Evolutionary conservation across 2,797 vertebrate genomes (phyloP).

Genomic region (Acanthurus lineatus): DNA sequence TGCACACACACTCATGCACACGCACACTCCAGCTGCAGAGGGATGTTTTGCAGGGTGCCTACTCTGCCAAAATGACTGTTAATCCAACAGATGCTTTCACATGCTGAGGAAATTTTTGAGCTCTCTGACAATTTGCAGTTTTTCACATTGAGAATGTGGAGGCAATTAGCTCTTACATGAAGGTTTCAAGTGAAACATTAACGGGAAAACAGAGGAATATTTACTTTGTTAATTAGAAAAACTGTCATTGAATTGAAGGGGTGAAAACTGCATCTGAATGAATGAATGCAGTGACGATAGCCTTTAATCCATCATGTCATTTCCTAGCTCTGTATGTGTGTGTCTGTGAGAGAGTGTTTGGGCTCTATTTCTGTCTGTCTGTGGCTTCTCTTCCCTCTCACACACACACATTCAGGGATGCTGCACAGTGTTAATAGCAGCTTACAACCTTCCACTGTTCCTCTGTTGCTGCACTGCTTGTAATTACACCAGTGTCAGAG

Average conservation of each 20-base stretch:
- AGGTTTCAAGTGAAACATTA: neutral
- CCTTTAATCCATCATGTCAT: constrained; percentile 18
- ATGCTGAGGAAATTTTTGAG: constrained; percentile 36
- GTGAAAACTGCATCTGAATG: constrained; percentile 24
- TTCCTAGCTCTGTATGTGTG: constrained; percentile 2
- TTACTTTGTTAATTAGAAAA: constrained; percentile 24
- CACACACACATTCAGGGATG: constrained; percentile 32
- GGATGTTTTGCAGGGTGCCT: constrained; percentile 31
- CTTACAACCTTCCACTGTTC: constrained; percentile 46
- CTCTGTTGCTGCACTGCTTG: constrained; percentile 33
- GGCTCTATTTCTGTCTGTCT: constrained; percentile 4
- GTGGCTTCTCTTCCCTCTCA: neutral
- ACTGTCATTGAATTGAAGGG: constrained; percentile 10
- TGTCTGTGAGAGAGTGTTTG: neutral
- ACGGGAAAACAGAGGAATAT: neutral
- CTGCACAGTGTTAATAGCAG: constrained; percentile 46
- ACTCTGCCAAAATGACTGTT: constrained; percentile 53
- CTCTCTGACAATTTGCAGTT: constrained; percentile 33
- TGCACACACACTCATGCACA: neutral
- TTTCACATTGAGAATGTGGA: constrained; percentile 2
- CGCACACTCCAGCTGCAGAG: constrained; percentile 51
- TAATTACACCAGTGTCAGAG: constrained; percentile 45
- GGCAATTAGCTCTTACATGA: constrained; percentile 32
- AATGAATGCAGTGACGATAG: constrained; percentile 5
- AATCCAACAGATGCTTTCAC: constrained; percentile 62